Conservation (phyloP, 2,797 vertebrate species). For the Schizothorax lantsangensis region DNA sequence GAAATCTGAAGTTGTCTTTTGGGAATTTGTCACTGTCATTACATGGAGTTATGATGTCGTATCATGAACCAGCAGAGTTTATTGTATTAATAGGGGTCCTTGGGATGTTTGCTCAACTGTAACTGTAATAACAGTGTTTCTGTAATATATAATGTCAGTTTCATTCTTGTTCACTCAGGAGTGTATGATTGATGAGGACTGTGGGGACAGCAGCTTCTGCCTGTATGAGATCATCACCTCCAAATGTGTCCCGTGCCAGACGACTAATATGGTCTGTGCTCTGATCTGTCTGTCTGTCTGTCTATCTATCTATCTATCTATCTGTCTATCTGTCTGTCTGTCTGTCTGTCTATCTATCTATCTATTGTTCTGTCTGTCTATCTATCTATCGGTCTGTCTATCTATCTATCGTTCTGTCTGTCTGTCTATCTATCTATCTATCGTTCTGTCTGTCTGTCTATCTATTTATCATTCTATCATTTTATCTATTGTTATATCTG, state of each 20-base stretch:
- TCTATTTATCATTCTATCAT: background rate
- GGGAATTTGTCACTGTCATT: background rate
- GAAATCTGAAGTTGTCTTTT: background rate
- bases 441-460: rapidly evolving
- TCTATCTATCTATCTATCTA: background rate
- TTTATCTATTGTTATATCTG: background rate
- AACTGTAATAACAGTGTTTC: background rate
- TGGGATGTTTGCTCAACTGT: slow-evolving; percentile 1
- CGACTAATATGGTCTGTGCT: slow-evolving; percentile 79
- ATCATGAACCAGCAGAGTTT: background rate
- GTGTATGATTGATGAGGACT: slow-evolving; percentile 95
- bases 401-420: background rate
- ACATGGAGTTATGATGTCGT: background rate
- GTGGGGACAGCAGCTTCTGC: slow-evolving; percentile 84
- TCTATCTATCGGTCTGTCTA: rapidly evolving
- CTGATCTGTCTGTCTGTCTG: background rate
- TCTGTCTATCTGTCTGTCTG: background rate
- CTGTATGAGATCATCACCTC: slow-evolving; percentile 85
- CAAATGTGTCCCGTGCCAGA: slow-evolving; percentile 86
- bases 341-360: background rate
- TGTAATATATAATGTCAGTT: slow-evolving; percentile 33
- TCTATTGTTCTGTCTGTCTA: rapidly evolving
- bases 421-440: too few relatives aligned
- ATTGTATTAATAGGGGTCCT: background rate
- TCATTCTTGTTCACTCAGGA: slow-evolving; percentile 75